Evolutionary conservation across 2,113 vertebrate species (phyloP).

Genomic region (Brienomyrus longianalis): DNA sequence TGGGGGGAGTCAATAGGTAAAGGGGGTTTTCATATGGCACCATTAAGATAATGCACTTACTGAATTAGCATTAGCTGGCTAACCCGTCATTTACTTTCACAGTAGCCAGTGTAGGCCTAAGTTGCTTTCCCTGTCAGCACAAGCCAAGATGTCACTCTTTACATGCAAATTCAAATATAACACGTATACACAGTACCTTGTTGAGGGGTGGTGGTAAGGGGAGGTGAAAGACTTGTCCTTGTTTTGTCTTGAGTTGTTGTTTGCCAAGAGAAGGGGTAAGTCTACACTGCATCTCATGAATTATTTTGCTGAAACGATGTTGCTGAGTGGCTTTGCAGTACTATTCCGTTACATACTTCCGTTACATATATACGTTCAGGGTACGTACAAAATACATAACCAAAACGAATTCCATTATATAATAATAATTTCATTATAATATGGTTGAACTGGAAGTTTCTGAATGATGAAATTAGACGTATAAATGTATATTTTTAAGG

Average conservation of each 20-base stretch:
- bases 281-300: neutral
- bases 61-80: neutral
- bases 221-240: neutral
- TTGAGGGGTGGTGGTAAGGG: neutral
- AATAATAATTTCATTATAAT: neutral
- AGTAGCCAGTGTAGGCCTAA: neutral
- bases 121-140: neutral
- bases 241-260: neutral
- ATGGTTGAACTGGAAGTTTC: neutral
- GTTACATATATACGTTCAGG: neutral
- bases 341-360: neutral
- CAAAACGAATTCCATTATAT: neutral
- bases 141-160: neutral
- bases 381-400: neutral
- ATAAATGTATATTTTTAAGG: neutral
- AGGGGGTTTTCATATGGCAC: neutral
- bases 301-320: neutral
- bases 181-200: neutral
- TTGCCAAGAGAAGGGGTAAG: neutral
- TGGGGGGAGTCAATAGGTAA: neutral
- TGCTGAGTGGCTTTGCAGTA: neutral
- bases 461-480: neutral
- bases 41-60: neutral
- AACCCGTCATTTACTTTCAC: neutral
- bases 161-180: neutral